Base-by-base conservation (phyloP, 2,888 invertebrate species). In the Drosophila cognata region DNA sequence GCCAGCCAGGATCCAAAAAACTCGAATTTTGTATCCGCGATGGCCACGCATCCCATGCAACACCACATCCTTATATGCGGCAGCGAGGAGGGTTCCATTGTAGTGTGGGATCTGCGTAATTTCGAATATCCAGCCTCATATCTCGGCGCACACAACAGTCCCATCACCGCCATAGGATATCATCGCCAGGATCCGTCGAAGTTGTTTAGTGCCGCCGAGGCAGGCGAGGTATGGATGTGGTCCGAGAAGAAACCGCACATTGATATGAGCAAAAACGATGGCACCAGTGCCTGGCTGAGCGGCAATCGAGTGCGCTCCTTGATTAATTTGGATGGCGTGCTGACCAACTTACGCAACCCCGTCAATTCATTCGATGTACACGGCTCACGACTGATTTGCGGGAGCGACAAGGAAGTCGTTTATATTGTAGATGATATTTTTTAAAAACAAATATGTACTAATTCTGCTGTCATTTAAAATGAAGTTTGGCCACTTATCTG, bases 161-260 rank as follows among this genome's bases (percentile, higher is more conserved):
- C 95, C 77, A 96, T 98, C 25, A 96, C 95, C n/a, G 98, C 98
- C 93, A 95, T 98, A 82, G 95, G 96, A 66, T 98, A 98, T 90
- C 98, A 98, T 93, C 97, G 96, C 0, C 95, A 96, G 69, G 95
- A 97, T 86, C 97, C 98, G 0, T 96, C 97, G 64, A 97, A 97
- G 92, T 91, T 98, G 1, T 96, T 97, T 78, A 96, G 97, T 0
- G 96, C 97, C 89, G 97, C 98, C 0, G 94, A 92, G 59, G 95
- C 96, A 55, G 98, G 98, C 0, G 97, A 97, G 91, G 93, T 98
- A 4, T 98, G 98, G 97, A 97, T 98, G 90, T 98, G 98, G 98
- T 96, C 96, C 74, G 95, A 96, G 88, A 95, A 95, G 88, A 95
- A 95, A 74, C 90, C 92, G 0, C 93, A 94, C 36, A 77, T 81